phyloP scores from a whole-genome alignment of 2,888 invertebrate species.

The Psococerastis gibbosa region DNA sequence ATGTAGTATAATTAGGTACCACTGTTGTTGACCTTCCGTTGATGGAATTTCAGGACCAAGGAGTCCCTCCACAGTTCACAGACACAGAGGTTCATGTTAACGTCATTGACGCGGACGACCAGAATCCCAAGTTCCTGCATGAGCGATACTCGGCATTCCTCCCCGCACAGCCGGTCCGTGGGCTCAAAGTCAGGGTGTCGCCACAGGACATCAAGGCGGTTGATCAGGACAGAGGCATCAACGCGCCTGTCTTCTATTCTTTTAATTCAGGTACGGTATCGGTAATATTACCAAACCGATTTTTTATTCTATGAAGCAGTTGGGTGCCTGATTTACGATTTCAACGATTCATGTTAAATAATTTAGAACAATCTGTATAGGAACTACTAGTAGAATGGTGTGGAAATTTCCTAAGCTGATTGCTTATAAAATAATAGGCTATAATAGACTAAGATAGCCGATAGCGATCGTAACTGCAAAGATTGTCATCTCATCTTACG shows the following conservation, averaged over 20 bases:
- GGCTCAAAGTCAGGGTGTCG: conserved; percentile 28
- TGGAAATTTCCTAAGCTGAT: background rate
- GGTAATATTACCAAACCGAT: no score
- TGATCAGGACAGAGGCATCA: conserved; percentile 66
- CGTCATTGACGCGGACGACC: conserved; percentile 78
- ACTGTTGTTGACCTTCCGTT: no score
- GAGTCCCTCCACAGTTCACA: conserved; percentile 54
- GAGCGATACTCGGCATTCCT: conserved; percentile 54
- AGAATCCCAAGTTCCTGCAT: conserved; percentile 64
- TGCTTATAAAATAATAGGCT: no score
- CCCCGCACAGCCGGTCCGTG: conserved; percentile 30
- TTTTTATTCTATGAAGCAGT: no score
- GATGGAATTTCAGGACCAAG: conserved; percentile 69
- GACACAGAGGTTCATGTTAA: conserved; percentile 57
- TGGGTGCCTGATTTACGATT: no score
- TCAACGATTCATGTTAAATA: no score
- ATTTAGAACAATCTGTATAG: no score
- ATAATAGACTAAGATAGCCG: no score
- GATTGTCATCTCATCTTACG: no score
- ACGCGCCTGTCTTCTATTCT: conserved; percentile 49
- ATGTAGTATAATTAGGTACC: no score
- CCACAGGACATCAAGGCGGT: conserved; percentile 56
- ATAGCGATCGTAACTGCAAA: no score
- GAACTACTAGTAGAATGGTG: no score
- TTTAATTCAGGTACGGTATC: conserved; percentile 31